A percentile compares a stretch with the other conserved stretches of the same genome.
Conservation (phyloP, 2,797 vertebrate genomes). For the Hippopotamyrus pictus region DNA sequence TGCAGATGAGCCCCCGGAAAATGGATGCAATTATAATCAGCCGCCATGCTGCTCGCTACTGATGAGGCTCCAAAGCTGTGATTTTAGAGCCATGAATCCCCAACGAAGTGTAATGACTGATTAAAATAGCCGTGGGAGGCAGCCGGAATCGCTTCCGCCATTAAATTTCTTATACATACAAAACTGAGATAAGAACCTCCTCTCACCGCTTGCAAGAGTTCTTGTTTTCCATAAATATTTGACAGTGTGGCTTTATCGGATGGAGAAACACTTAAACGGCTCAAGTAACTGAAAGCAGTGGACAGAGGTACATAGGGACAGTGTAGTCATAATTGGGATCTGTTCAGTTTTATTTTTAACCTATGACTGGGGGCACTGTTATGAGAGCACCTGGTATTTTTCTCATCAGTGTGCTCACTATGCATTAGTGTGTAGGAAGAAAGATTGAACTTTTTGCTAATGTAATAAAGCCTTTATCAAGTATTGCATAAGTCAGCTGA, state of each 20-base stretch:
- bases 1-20: constrained; percentile 23
- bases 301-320: background rate
- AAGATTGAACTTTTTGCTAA: background rate
- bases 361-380: background rate
- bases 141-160: background rate
- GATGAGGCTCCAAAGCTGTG: constrained; percentile 24
- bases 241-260: background rate
- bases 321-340: background rate
- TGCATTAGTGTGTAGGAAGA: background rate
- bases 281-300: background rate
- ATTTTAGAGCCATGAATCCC: constrained; percentile 23
- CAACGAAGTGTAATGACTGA: constrained; percentile 25
- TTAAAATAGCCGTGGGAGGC: constrained; percentile 12
- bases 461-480: background rate
- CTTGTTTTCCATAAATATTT: constrained; percentile 2
- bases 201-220: background rate
- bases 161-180: constrained; percentile 10
- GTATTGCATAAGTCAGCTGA: background rate
- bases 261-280: background rate
- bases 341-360: background rate
- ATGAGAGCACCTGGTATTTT: background rate
- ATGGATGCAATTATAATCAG: constrained; percentile 29
- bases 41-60: constrained; percentile 16
- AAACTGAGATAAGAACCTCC: constrained; percentile 3
- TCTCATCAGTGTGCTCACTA: background rate